Conservation (phyloP, 2,113 vertebrate species). For the Rhagologus leucostigma region DNA sequence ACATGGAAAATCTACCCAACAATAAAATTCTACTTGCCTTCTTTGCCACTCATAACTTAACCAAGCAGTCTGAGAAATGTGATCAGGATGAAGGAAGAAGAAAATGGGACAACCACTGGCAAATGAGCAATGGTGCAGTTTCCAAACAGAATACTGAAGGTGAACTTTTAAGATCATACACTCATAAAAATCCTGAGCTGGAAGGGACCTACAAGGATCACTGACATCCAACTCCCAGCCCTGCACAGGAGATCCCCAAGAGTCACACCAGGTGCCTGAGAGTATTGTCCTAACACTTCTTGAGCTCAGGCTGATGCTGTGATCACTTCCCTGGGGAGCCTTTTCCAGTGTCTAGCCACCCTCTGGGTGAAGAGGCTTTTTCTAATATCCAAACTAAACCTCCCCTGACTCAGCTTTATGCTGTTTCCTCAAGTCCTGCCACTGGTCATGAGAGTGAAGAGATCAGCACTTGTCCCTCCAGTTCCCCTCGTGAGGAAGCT, state of each 20-base stretch:
- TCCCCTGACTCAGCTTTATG: background rate
- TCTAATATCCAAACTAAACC: background rate
- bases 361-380: background rate
- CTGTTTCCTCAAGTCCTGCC: background rate
- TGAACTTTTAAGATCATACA: background rate
- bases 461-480: background rate
- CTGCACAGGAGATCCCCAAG: background rate
- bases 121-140: background rate
- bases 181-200: background rate
- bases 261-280: background rate
- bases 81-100: background rate
- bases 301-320: background rate
- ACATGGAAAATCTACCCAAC: background rate
- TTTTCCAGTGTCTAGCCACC: background rate
- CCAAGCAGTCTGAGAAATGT: background rate
- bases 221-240: background rate
- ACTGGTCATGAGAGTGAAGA: background rate
- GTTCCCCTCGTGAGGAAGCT: background rate
- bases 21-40: background rate
- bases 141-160: background rate
- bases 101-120: background rate
- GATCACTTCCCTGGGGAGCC: background rate
- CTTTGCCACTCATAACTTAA: background rate
- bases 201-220: background rate
- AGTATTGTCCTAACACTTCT: background rate